phyloP scores from a whole-genome alignment of 2,888 invertebrate species.

The Orchesellides sinensis region DNA sequence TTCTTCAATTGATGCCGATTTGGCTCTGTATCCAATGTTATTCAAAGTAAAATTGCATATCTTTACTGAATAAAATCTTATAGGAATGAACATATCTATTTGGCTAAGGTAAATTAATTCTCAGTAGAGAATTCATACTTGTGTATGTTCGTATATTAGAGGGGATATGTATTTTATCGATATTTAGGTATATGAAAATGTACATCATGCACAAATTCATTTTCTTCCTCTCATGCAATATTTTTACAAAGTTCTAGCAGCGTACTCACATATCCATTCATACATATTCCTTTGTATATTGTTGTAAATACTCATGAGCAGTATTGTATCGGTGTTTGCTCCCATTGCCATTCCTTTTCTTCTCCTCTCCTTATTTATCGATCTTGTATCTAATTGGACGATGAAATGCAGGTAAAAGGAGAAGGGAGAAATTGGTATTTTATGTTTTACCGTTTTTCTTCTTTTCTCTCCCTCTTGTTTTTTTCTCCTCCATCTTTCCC shows the following conservation, averaged over 20 bases:
- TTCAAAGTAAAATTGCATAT: no score
- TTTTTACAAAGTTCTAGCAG: no score
- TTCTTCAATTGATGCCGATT: no score
- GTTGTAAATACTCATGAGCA: constrained; percentile 10
- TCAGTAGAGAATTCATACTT: constrained; percentile 30
- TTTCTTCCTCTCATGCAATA: no score
- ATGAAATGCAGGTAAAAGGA: constrained; percentile 73
- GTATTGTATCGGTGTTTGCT: constrained; percentile 52
- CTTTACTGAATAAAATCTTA: no score
- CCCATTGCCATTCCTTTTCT: constrained; percentile 60
- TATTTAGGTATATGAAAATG: neutral
- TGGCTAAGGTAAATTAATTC: constrained; percentile 27
- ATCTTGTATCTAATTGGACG: constrained; percentile 75
- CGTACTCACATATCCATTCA: neutral
- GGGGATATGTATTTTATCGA: neutral
- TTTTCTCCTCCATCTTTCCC: constrained; percentile 12
- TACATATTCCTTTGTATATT: neutral
- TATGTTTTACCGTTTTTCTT: constrained; percentile 49
- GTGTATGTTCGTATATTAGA: neutral
- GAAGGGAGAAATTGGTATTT: constrained; percentile 60
- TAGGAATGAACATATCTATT: no score
- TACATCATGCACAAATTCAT: no score
- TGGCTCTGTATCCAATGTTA: no score
- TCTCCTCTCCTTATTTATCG: constrained; percentile 74
- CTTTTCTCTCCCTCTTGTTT: constrained; percentile 13